Base-by-base conservation (phyloP, 1,140 invertebrate species). In the Sogatella furcifera region DNA sequence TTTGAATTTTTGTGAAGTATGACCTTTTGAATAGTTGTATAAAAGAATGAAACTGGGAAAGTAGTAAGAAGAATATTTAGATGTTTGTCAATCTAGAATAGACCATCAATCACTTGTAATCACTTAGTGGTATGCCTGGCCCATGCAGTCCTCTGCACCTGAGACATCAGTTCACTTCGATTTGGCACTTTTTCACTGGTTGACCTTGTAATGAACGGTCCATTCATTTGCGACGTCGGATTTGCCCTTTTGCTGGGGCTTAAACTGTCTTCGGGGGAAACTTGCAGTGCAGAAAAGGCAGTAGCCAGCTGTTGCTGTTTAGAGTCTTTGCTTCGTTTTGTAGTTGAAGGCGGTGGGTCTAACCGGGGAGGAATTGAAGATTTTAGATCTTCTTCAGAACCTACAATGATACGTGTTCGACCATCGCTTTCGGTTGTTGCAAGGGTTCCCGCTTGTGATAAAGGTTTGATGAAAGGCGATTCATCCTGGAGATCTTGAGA, bases 121-220 rank as follows among this genome's bases (percentile, higher is more conserved):
- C 69, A 92, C 73, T 91, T 92, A 14, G 89, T 92, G 1, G 89
- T 92, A 68, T 92, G 89, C 66, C 90, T 76, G 0, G 88, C 88
- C 89, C 89, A 92, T 34, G 83, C 81, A 0, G 85, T 83, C 57
- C 89, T 77, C 67, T 86, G 84, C 57, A 91, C 80, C 66, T 90
- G 85, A n/a, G 81, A 82, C 84, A 91, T 88, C 64, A 90, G 76
- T 69, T 91, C 88, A 69, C 84, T 90, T 42, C 86, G 79, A 66
- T 89, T 86, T 1, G 89, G 87, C 49, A 91, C 82, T 72, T 89
- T 86, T 62, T 91, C 89, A 73, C 88, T 90, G 3, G 89, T 90
- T 6, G 86, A 86, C 46, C 90, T 78, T 0, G 86, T 89, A 53
- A 91, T 90, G 14, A 84, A 79, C 2, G 78, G 77, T 44, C 69